Percentiles rank a stretch among this genome's conserved stretches.
These are phyloP conservation scores for Phenganax stokvisi DNA, from an alignment of 92 coral and sea anemone genomes.

Conservation along the genomic window DNA sequence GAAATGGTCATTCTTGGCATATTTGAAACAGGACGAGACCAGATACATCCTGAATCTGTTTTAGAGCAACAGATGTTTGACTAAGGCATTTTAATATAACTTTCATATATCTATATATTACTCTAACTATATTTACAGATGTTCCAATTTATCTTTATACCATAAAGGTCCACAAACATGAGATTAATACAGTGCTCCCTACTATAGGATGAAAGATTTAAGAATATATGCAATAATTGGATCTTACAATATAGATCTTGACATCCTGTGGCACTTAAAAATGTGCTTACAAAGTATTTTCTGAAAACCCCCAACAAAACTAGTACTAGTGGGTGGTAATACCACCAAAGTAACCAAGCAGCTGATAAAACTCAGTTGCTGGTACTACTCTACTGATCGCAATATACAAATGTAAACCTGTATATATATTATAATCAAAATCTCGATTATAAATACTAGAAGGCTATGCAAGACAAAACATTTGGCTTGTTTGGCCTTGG, in stretches of 20 bases:
- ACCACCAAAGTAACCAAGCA: neutral
- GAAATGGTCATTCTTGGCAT: neutral
- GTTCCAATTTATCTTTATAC: slow-evolving; percentile 12
- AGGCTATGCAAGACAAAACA: slow-evolving; percentile 2
- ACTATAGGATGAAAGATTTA: slow-evolving; percentile 11
- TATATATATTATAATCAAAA: neutral
- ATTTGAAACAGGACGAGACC: neutral
- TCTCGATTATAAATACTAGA: neutral
- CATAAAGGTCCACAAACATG: slow-evolving; percentile 26
- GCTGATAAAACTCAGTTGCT: slow-evolving; percentile 11
- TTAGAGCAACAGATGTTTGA: slow-evolving; percentile 1
- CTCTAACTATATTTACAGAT: slow-evolving; percentile 37
- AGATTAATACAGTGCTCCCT: slow-evolving; percentile 25
- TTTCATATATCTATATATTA: slow-evolving; percentile 18
- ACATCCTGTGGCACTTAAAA: neutral
- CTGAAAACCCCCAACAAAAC: neutral
- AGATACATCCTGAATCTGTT: neutral
- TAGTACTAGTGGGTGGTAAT: slow-evolving; percentile 1
- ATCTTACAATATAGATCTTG: neutral
- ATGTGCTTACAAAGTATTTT: slow-evolving; percentile 14
- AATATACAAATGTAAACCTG: neutral
- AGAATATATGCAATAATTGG: slow-evolving; percentile 11
- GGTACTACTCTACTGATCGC: neutral
- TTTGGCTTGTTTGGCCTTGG: slow-evolving; percentile 5
- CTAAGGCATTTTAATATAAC: slow-evolving; percentile 11